Evolutionary conservation across 2,113 vertebrate genomes (phyloP).

Genomic region (Myiagra hebetior): DNA sequence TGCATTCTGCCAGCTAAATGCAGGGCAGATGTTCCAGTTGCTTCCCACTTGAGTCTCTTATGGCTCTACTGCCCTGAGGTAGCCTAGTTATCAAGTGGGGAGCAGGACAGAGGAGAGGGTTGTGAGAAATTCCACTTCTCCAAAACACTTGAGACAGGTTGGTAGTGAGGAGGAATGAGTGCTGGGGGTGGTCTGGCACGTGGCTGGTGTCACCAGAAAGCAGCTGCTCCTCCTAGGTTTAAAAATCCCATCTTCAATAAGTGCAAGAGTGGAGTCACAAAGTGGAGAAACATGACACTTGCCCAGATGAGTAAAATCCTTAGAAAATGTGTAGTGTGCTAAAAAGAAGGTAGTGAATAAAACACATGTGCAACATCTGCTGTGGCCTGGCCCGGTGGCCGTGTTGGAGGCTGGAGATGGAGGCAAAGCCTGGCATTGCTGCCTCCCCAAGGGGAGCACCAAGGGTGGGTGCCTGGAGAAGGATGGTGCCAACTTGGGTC

Average conservation of each 20-base stretch:
- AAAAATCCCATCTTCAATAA: background rate
- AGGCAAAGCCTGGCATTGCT: background rate
- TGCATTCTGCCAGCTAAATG: background rate
- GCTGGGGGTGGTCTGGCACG: background rate
- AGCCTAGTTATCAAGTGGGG: background rate
- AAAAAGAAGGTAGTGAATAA: background rate
- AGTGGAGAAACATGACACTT: background rate
- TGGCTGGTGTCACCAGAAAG: background rate
- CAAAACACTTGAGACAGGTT: background rate
- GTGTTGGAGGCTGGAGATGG: background rate
- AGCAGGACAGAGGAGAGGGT: background rate
- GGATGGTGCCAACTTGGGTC: background rate
- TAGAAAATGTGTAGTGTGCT: background rate
- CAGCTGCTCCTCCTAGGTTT: background rate
- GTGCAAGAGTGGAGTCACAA: background rate
- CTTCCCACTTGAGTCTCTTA: background rate
- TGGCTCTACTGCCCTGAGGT: background rate
- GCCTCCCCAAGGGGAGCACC: accelerated
- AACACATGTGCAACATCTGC: background rate
- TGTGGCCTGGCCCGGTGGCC: background rate
- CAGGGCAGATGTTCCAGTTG: background rate
- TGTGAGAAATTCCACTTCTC: background rate
- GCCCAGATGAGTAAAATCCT: background rate
- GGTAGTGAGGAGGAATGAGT: background rate
- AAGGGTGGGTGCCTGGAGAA: background rate